These are phyloP conservation scores for Trissolcus brochymenae DNA, from an alignment of 2,888 invertebrate species.

Conservation along the genomic window DNA sequence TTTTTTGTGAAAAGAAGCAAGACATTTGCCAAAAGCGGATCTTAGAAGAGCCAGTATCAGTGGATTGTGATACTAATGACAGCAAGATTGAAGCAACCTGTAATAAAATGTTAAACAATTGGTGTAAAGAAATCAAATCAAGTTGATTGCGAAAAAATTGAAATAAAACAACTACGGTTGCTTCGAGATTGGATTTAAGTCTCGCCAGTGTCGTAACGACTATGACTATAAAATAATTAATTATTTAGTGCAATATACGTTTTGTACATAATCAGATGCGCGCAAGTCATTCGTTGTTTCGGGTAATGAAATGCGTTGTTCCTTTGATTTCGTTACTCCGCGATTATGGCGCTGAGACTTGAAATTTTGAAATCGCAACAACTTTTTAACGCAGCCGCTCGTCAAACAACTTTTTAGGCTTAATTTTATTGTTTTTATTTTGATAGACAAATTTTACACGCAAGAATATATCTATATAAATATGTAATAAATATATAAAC, in stretches of 20 bases:
- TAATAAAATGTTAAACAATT: slow-evolving; percentile 59
- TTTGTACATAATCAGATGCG: slow-evolving; percentile 43
- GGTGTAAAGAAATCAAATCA: slow-evolving; percentile 43
- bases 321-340: slow-evolving; percentile 34
- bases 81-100: slow-evolving; percentile 56
- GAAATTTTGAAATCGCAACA: slow-evolving; percentile 31
- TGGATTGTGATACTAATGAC: slow-evolving; percentile 62
- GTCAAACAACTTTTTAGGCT: slow-evolving; percentile 65
- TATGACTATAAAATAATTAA: slow-evolving; percentile 16
- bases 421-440: slow-evolving; percentile 73
- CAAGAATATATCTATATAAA: slow-evolving; percentile 71
- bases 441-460: slow-evolving; percentile 73
- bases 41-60: slow-evolving; percentile 63
- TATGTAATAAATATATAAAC: slow-evolving; percentile 70
- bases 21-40: slow-evolving; percentile 57
- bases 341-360: slow-evolving; percentile 34
- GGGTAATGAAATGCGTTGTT: slow-evolving; percentile 29
- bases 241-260: slow-evolving; percentile 53
- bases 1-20: slow-evolving; percentile 55
- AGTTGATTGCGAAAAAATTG: slow-evolving; percentile 15
- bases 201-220: slow-evolving; percentile 37
- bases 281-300: slow-evolving; percentile 26
- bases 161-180: slow-evolving; percentile 3
- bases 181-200: slow-evolving; percentile 32
- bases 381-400: slow-evolving; percentile 48